Evolutionary conservation across 2,113 vertebrate genomes (phyloP).

Genomic region (Poeciliopsis occidentalis): DNA sequence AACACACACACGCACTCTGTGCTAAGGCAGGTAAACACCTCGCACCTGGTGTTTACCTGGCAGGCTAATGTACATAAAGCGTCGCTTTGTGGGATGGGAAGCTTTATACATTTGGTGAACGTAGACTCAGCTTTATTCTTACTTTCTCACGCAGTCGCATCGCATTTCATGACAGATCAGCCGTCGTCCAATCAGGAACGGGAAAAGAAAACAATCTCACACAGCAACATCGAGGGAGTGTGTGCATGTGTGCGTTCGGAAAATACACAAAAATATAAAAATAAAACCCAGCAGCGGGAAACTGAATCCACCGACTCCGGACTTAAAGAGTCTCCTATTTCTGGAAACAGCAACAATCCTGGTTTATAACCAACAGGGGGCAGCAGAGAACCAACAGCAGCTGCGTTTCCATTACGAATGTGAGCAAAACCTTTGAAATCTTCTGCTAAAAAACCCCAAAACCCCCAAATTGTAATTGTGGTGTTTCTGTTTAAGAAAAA

Average conservation of each 20-base stretch:
- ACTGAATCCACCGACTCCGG: constrained; percentile 32
- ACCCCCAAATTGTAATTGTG: too few relatives aligned
- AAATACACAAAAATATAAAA: constrained; percentile 18
- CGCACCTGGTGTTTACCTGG: not conserved
- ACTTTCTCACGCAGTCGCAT: too few relatives aligned
- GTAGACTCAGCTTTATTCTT: not conserved
- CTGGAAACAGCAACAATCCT: constrained; percentile 31
- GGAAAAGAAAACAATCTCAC: not conserved
- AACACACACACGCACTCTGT: constrained; percentile 26
- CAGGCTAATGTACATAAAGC: constrained; percentile 63
- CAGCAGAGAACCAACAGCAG: not conserved
- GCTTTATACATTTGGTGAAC: constrained; percentile 56
- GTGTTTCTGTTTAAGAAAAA: too few relatives aligned
- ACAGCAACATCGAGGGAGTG: constrained; percentile 1
- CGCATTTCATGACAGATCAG: not conserved
- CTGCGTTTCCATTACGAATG: too few relatives aligned
- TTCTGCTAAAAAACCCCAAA: too few relatives aligned
- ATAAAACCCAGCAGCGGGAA: constrained; percentile 46
- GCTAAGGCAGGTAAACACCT: constrained; percentile 39
- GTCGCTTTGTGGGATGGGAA: constrained; percentile 30
- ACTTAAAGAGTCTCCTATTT: not conserved
- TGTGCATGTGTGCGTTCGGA: constrained; percentile 27
- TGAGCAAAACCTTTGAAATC: too few relatives aligned
- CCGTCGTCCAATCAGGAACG: constrained; percentile 4
- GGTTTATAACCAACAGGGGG: constrained; percentile 21